Evolutionary conservation across 2,113 vertebrate species (phyloP).

Genomic region (Sprattus sprattus): DNA sequence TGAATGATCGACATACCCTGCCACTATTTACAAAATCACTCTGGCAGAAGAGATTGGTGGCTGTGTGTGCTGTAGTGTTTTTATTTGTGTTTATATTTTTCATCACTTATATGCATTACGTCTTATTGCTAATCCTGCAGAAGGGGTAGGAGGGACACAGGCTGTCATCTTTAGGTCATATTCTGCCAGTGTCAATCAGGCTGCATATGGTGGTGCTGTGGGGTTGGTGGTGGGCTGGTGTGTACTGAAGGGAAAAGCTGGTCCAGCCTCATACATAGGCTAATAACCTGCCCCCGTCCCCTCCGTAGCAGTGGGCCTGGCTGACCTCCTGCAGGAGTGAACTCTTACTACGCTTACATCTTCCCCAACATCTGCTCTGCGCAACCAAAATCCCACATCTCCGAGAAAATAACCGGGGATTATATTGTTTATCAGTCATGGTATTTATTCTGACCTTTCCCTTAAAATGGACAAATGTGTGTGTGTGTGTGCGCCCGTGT

Average conservation of each 20-base stretch:
- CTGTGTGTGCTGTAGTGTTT: neutral
- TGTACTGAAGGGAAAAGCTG: too few species aligned
- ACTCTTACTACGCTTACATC: neutral
- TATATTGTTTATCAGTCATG: conserved; percentile 6
- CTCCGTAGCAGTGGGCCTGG: neutral
- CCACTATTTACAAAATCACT: neutral
- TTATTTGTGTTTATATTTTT: neutral
- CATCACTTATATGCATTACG: neutral
- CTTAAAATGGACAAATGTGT: conserved; percentile 14
- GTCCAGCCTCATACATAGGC: too few species aligned
- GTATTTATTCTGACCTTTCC: neutral
- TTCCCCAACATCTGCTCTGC: neutral
- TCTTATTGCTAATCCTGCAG: neutral
- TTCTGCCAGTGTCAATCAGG: neutral
- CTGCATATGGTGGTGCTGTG: neutral
- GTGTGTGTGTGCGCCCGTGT: conserved; percentile 2
- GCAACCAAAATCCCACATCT: neutral
- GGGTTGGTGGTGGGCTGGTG: too few species aligned
- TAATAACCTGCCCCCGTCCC: too few species aligned
- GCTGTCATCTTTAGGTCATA: neutral
- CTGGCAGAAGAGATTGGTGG: neutral
- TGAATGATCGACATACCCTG: neutral
- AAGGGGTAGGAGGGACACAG: neutral
- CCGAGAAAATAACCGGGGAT: neutral
- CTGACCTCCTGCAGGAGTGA: neutral